Evolutionary conservation across 2,113 vertebrate species (phyloP).

Genomic region (Lepidothrix coronata): DNA sequence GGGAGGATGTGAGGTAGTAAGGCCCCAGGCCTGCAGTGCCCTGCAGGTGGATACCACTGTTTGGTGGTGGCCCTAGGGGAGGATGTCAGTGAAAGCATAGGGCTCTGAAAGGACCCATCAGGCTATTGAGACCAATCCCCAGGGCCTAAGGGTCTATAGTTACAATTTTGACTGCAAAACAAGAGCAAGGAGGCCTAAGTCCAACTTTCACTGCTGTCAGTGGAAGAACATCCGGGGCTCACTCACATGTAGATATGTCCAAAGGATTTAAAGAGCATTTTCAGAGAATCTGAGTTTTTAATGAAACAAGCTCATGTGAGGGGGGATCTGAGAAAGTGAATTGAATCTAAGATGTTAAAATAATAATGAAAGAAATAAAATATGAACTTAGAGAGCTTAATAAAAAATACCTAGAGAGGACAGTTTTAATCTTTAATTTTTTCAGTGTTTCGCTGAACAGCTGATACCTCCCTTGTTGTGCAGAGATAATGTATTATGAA

Average conservation of each 20-base stretch:
- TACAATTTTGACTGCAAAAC: not conserved
- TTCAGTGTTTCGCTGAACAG: not conserved
- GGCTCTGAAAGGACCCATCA: not conserved
- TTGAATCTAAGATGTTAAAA: not conserved
- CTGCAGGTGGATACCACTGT: not conserved
- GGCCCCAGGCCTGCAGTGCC: not conserved
- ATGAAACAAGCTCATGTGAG: not conserved
- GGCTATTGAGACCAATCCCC: not conserved
- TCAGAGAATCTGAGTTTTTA: not conserved
- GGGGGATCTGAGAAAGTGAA: not conserved
- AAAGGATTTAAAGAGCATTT: not conserved
- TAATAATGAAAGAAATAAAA: constrained; percentile 3
- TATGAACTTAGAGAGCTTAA: not conserved
- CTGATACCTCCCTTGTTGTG: not conserved
- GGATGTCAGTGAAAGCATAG: not conserved
- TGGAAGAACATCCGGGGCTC: not conserved
- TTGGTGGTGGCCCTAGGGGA: not conserved
- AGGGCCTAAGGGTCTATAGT: accelerated
- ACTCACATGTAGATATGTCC: not conserved
- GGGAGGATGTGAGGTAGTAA: not conserved
- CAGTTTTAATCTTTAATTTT: not conserved
- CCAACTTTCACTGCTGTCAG: not conserved
- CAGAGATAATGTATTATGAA: not conserved
- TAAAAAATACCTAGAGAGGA: not conserved
- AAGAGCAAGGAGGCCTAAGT: not conserved